Conservation (phyloP, 2,113 vertebrate species). For the Thermophis baileyi region DNA sequence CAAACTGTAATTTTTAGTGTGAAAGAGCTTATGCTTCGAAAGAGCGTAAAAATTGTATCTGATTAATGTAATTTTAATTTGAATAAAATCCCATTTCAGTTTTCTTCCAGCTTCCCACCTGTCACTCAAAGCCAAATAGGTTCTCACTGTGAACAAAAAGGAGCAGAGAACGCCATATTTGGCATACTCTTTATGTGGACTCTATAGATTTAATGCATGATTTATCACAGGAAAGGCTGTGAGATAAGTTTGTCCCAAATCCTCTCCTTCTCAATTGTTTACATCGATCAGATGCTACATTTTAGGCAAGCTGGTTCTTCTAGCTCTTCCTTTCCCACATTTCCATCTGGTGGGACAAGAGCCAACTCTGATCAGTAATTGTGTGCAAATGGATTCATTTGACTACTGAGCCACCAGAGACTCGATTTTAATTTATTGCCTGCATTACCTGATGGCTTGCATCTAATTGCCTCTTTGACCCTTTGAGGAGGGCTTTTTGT, state of each 20-base stretch:
- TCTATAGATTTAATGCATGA: background rate
- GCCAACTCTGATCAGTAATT: background rate
- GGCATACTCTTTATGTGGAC: accelerated
- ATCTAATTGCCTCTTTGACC: slow-evolving; percentile 32
- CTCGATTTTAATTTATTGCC: slow-evolving; percentile 28
- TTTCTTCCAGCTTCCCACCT: background rate
- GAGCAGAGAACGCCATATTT: background rate
- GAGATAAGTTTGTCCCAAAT: accelerated
- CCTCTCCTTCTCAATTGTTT: background rate
- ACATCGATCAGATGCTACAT: background rate
- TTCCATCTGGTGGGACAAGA: background rate
- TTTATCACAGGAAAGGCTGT: background rate
- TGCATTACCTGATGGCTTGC: slow-evolving; percentile 29
- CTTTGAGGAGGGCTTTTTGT: background rate
- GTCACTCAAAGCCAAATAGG: background rate
- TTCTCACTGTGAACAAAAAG: background rate
- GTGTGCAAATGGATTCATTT: slow-evolving; percentile 21
- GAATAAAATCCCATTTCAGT: background rate
- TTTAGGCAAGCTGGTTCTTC: background rate
- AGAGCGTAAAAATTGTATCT: background rate
- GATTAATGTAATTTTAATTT: background rate
- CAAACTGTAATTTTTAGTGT: background rate
- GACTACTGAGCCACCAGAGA: slow-evolving; percentile 20
- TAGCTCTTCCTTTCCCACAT: background rate
- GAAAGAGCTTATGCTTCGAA: background rate